Evolutionary conservation across 1,140 invertebrate species (phyloP), one percentile per base, ranked within the genome.

Genomic region (Temnothorax curvispinosus): DNA sequence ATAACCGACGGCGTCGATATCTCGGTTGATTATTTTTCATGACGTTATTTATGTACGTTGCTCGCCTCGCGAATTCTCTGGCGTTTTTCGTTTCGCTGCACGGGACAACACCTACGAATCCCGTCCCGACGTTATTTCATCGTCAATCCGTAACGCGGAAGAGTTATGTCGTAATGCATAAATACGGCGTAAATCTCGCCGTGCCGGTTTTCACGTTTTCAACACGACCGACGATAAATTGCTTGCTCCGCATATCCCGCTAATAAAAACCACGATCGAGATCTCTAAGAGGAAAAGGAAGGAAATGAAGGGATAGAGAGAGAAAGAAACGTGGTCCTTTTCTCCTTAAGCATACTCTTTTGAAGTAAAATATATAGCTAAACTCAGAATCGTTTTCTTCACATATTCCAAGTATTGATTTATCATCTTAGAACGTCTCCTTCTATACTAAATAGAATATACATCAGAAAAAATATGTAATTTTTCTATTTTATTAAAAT

Each of bases 141-240:
- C 80, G 80, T 35, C 80, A 44, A 38, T 44, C 54, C 80, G 80
- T 74, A 84, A 84, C 54, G 69, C 69, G 80, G 67, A 74, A 84
- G 77, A 82, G 69, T 84, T 74, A 84, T 60, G 38, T 74, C 67
- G 67, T 47, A 82, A 82, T 60, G 80, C 67, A 74, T 82, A 82
- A 82, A 82, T 82, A 80, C 80, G 41, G 27, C 54, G 69, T 74
- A 74, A 82, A 72, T 74, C 80, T 74, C 80, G 80, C 7, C 60
- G 52, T n/a, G 54, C 80, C 41, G n/a, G 27, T 72, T 72, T 82
- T 58, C 78, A 44, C 41, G 60, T 52, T 80, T 67, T 80, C 77
- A 80, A 52, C 78, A 52, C 65, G 67, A 13, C 41, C 21, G 32
- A 15, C 80, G 69, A 74, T 74, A 74, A 84, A 84, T 74, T 32